These are phyloP conservation scores for Eucidaris tribuloides DNA, from an alignment of 35 echinoderm and acorn worm species.

Conservation along the genomic window DNA sequence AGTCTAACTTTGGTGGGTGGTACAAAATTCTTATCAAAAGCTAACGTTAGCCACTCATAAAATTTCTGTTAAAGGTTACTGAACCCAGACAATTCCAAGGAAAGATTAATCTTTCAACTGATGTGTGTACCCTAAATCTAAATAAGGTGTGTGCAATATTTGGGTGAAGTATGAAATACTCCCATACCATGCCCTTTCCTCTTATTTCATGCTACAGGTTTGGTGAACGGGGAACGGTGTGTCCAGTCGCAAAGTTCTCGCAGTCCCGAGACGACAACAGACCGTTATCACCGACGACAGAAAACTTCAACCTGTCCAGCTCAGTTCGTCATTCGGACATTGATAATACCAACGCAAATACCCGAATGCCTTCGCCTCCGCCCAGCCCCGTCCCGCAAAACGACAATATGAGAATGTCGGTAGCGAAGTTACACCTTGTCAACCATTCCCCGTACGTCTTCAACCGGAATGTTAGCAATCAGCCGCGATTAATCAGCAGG, in stretches of 20 bases:
- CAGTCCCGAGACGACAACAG: conserved; percentile 2
- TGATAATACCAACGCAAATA: background rate
- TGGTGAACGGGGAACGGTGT: conserved; percentile 74
- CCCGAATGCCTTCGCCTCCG: background rate
- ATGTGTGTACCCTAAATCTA: too few relatives aligned
- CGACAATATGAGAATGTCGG: background rate
- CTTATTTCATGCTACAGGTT: conserved; percentile 46
- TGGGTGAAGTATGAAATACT: too few relatives aligned
- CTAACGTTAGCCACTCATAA: background rate
- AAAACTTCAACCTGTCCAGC: background rate
- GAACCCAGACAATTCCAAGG: too few relatives aligned
- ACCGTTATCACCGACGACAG: background rate
- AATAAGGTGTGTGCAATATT: background rate
- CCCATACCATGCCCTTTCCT: too few relatives aligned
- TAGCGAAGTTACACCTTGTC: background rate
- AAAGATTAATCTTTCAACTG: background rate
- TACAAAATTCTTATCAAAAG: too few relatives aligned
- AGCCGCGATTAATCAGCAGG: background rate
- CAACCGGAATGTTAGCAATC: background rate
- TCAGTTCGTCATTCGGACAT: background rate
- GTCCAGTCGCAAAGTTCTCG: conserved; percentile 63
- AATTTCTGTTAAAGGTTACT: too few relatives aligned
- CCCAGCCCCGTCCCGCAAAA: background rate
- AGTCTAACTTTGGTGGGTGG: too few relatives aligned
- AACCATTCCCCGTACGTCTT: background rate